A percentile compares a stretch with the other conserved stretches of the same genome.
Evolutionary conservation across 2,113 vertebrate species (phyloP).

Genomic region (Rhabdomys dilectus): DNA sequence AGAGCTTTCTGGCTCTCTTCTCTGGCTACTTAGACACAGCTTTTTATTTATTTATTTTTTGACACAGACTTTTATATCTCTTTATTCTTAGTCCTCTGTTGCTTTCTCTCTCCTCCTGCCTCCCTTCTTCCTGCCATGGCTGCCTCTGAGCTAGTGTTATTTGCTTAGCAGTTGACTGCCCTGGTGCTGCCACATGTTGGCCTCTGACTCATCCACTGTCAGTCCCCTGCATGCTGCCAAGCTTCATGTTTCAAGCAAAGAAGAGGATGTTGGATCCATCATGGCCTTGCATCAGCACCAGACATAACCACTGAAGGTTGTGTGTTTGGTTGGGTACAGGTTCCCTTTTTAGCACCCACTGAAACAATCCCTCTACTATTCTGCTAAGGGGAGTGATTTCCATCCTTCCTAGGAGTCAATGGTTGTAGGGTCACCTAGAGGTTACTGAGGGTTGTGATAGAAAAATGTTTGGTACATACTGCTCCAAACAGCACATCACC

Average conservation of each 20-base stretch:
- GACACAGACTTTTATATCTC: neutral
- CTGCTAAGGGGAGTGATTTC: neutral
- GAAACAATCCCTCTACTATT: neutral
- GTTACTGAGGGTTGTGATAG: neutral
- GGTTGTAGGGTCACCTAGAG: neutral
- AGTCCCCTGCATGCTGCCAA: neutral
- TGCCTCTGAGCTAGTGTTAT: neutral
- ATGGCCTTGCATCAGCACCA: neutral
- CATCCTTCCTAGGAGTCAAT: neutral
- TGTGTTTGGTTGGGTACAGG: neutral
- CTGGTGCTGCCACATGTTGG: neutral
- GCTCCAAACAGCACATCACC: neutral
- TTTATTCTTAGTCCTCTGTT: neutral
- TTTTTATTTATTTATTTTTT: no score
- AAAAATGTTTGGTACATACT: neutral
- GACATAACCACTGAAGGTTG: neutral
- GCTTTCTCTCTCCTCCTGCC: neutral
- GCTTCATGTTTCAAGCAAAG: neutral
- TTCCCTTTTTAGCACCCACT: neutral
- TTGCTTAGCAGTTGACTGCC: neutral
- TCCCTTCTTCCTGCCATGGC: neutral
- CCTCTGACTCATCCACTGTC: neutral
- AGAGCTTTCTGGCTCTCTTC: neutral
- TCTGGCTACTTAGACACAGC: neutral
- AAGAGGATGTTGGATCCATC: no score